Percentiles rank a stretch among this genome's conserved stretches.
Conservation (phyloP, 2,888 invertebrate genomes). For the Drosophila trichaetosa region DNA sequence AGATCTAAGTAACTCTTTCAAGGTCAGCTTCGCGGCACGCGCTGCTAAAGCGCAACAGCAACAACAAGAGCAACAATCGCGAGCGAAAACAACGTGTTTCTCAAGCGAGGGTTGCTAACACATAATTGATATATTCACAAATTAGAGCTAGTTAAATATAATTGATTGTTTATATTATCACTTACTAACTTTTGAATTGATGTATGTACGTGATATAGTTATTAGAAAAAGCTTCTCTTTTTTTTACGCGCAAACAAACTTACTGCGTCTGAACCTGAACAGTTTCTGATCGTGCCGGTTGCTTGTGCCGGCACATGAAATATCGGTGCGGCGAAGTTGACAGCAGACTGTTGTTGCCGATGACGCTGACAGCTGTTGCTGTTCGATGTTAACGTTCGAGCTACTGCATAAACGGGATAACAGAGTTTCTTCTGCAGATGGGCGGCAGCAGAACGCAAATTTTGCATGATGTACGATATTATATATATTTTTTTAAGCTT, state of each 20-base stretch:
- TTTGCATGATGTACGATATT: slow-evolving; percentile 38
- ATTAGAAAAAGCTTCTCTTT: not conserved
- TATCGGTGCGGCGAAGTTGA: slow-evolving; percentile 23
- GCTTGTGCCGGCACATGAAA: slow-evolving; percentile 3
- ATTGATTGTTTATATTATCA: slow-evolving; percentile 2
- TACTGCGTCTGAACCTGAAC: slow-evolving; percentile 47
- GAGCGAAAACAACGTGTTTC: slow-evolving; percentile 32
- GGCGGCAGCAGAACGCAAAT: slow-evolving; percentile 10
- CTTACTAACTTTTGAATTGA: not conserved
- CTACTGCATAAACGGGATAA: slow-evolving; percentile 14
- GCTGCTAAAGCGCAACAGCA: not conserved
- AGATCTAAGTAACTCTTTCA: slow-evolving; percentile 23
- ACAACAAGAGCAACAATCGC: not conserved
- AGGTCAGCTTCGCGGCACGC: slow-evolving; percentile 31
- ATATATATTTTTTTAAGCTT: not conserved
- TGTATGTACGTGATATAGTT: not conserved
- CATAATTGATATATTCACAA: not conserved
- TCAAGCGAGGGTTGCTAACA: not conserved
- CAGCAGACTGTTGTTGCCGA: slow-evolving; percentile 11
- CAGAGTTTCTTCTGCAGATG: slow-evolving; percentile 7
- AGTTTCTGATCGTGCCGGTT: slow-evolving; percentile 58
- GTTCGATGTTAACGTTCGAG: not conserved
- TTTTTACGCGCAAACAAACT: slow-evolving; percentile 16
- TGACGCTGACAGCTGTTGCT: slow-evolving; percentile 39
- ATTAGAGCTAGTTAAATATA: not conserved